Evolutionary conservation across 2,113 vertebrate species (phyloP).

Genomic region (Nycticorax nycticorax): DNA sequence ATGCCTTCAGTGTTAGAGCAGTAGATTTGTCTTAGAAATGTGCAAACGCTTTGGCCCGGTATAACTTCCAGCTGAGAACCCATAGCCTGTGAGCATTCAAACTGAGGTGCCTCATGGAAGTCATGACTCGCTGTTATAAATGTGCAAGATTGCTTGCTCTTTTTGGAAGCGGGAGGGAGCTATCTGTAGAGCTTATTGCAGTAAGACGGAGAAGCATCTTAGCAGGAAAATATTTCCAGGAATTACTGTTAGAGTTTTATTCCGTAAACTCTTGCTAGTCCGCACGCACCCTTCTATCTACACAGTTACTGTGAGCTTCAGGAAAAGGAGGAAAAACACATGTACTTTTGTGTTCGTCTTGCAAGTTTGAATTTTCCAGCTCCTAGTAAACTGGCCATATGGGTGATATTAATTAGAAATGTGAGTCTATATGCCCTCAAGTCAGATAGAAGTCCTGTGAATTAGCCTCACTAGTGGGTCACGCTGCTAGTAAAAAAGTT

Average conservation of each 20-base stretch:
- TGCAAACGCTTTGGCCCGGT: neutral
- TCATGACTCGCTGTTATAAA: neutral
- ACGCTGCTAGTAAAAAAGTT: neutral
- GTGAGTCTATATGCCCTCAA: neutral
- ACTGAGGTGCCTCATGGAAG: neutral
- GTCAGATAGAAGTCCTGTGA: neutral
- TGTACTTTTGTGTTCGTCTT: neutral
- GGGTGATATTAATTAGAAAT: neutral
- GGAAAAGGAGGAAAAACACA: neutral
- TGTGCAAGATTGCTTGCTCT: neutral
- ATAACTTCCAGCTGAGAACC: neutral
- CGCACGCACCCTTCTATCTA: neutral
- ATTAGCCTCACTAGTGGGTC: neutral
- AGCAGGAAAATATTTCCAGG: neutral
- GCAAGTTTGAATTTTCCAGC: neutral
- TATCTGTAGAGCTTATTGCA: neutral
- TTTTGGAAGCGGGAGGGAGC: neutral
- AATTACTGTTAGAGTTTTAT: neutral
- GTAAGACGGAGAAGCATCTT: neutral
- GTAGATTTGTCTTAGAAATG: slow-evolving; percentile 26
- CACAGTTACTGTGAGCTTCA: neutral
- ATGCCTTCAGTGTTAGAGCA: neutral
- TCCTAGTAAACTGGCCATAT: neutral
- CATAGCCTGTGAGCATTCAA: neutral
- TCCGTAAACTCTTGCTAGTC: neutral